A percentile compares a stretch with the other conserved stretches of the same genome.
Conservation (phyloP, 2,113 vertebrate species). For the Chlamydotis undulata region DNA sequence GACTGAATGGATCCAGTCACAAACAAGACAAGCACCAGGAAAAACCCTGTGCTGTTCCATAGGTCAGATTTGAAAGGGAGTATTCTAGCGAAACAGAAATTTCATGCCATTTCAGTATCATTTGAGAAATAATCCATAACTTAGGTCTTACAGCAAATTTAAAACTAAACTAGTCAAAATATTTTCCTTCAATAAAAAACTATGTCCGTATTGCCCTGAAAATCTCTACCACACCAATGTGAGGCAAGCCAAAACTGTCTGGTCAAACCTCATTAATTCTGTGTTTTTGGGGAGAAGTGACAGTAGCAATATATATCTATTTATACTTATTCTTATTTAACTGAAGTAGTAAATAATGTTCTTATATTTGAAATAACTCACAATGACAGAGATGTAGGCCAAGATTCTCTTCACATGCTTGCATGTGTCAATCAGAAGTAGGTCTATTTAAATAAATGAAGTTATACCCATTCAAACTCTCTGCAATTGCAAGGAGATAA, state of each 20-base stretch:
- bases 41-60: not conserved
- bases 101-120: rapidly evolving
- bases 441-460: conserved; percentile 8
- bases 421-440: conserved; percentile 30
- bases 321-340: conserved; percentile 1
- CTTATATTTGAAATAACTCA: conserved; percentile 41
- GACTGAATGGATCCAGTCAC: not conserved
- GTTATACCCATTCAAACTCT: not conserved
- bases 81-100: not conserved
- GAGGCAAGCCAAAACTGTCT: not conserved
- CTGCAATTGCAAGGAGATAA: conserved; percentile 12
- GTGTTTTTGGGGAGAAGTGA: not conserved
- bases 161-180: not conserved
- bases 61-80: not conserved
- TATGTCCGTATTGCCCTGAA: not conserved
- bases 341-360: conserved; percentile 35
- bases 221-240: not conserved
- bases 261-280: conserved; percentile 17
- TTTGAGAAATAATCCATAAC: not conserved
- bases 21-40: not conserved
- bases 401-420: conserved; percentile 4
- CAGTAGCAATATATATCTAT: not conserved
- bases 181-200: not conserved
- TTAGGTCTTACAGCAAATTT: not conserved
- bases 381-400: conserved; percentile 23